Conservation (phyloP, 2,113 vertebrate species). For the Corvus hawaiiensis region DNA sequence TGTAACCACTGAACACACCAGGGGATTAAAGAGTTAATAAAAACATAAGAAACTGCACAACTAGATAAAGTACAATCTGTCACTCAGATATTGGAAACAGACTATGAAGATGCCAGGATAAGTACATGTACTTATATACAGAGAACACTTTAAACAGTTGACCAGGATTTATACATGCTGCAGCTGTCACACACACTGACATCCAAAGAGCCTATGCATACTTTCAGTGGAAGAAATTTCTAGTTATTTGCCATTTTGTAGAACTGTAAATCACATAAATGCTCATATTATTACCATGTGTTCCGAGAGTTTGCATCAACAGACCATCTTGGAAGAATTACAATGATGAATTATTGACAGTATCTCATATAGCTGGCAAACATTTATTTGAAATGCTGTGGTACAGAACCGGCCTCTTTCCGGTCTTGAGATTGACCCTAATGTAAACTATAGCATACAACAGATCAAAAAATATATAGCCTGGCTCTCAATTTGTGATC, state of each 20-base stretch:
- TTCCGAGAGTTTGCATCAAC: slow-evolving; percentile 59
- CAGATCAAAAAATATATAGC: slow-evolving; percentile 44
- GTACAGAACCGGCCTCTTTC: slow-evolving; percentile 16
- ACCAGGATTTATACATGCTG: slow-evolving; percentile 26
- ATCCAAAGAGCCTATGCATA: background rate
- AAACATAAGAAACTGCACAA: background rate
- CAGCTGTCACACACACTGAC: slow-evolving; percentile 11
- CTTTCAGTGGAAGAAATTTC: slow-evolving; percentile 51
- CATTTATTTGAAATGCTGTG: slow-evolving; percentile 48
- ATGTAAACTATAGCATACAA: slow-evolving; percentile 8
- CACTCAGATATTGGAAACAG: slow-evolving; percentile 34
- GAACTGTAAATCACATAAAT: slow-evolving; percentile 65
- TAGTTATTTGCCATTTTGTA: slow-evolving; percentile 61
- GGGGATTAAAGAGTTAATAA: slow-evolving; percentile 34
- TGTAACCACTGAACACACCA: background rate
- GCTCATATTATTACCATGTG: slow-evolving; percentile 52
- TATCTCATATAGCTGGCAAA: slow-evolving; percentile 37
- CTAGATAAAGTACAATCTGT: slow-evolving; percentile 17
- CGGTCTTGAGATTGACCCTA: background rate
- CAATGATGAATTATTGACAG: slow-evolving; percentile 56
- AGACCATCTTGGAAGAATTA: slow-evolving; percentile 54
- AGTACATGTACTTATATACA: slow-evolving; percentile 30
- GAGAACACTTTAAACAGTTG: slow-evolving; percentile 15
- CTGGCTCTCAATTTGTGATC: slow-evolving; percentile 21
- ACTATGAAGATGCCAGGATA: slow-evolving; percentile 15